Evolutionary conservation across 1,140 invertebrate genomes (phyloP), one percentile per base, ranked within the genome.

Genomic region (Aphelinus atriplicis): DNA sequence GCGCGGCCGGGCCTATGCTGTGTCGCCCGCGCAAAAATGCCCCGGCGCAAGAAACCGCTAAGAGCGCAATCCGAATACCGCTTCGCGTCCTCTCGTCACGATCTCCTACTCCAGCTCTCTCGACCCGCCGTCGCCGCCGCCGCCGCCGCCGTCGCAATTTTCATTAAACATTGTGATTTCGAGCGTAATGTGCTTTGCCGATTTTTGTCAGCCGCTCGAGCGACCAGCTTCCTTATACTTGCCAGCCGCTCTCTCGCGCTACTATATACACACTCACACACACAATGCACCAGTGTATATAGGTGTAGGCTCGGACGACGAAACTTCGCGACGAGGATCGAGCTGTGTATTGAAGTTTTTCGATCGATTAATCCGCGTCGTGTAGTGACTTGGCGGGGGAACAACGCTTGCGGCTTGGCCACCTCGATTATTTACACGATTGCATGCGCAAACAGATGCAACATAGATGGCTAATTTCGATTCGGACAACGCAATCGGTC

Each of bases 61-160:
- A 88, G 84, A 87, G 87, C 79, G 86, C 86, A 88, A 88, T 88
- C 85, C 85, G 84, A 88, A 87, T 88, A 87, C 87, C 86, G 87
- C 86, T 88, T 84, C 63, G 82, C 82, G 78, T 26, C 26, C 26
- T 26, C 42, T 83, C 82, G 85, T 87, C 87, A 88, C 87, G 86
- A 87, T 87, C 57, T 26, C 26, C 26, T 26, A 26, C 26, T 26
- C 26, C 26, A 26, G 26, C 26, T 26, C 26, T 26, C 26, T 26
- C 26, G 62, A 51, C 55, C 3, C 55, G 55, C 61, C 9, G 51
- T 50, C 26, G 26, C 62, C 75, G 51, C 7, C 57, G 47, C 61
- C 9, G 51, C 55, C 26, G 26, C 62, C 75, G 51, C 7, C 57
- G 47, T 66, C 68, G 81, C 84, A 81, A 86, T 87, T 87, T 87